Base-by-base conservation (phyloP, 2,888 invertebrate genomes). In the Ennomos erosarius region DNA sequence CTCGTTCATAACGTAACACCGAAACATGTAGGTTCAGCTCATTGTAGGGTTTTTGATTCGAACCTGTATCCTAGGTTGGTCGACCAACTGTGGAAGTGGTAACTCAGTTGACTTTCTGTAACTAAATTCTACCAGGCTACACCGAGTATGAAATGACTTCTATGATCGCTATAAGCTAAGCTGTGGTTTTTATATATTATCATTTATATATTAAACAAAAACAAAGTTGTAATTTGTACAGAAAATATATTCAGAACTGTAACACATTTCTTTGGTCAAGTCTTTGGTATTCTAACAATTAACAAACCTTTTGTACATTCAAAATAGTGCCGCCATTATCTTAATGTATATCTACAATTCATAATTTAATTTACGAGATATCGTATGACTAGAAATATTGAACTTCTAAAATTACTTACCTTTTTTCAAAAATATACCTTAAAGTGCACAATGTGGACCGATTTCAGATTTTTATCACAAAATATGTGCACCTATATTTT, bases 201-300 rank as follows among this genome's bases (percentile, higher is more conserved):
- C n/a, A n/a, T n/a, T n/a, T n/a, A n/a, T n/a, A n/a, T n/a, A n/a
- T n/a, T n/a, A n/a, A n/a, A n/a, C n/a, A n/a, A 43, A 55, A 40
- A 42, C 36, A 47, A 60, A 12, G 52, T 46, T n/a, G 38, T 48
- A 34, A 45, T 71, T 70, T 70, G 56, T 70, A 68, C 58, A 65
- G 54, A 75, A 78, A 75, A 77, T 77, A 78, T 78, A 76, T 76
- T 78, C 55, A 68, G 70, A 68, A 67, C 45, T 53, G 57, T 67
- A 65, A 64, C 65, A 61, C 44, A 55, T 51, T 50, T 52, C 47
- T 33, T 39, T 36, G 35, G 40, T 65, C 59, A 68, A 58, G 46
- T 53, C 50, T 62, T 62, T 55, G 51, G 46, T 50, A 52, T 58
- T 49, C 47, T 37, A 57, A 47, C 50, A 49, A 68, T 60, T 55